Base-by-base conservation (phyloP, 2,888 invertebrate species). In the Ornithoptera alexandrae region DNA sequence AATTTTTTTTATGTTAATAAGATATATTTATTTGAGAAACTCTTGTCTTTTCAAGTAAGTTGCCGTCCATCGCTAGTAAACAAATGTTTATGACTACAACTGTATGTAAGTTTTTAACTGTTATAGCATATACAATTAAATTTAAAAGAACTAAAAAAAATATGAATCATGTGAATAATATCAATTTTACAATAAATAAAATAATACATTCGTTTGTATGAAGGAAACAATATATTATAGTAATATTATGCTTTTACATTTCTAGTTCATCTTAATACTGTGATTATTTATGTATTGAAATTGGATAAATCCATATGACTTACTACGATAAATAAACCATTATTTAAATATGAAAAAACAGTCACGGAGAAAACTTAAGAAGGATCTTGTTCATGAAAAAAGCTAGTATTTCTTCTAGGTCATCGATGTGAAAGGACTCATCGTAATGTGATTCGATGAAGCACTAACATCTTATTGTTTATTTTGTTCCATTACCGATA, bases 391-490 rank as follows among this genome's bases (percentile, higher is more conserved):
- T 42, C 15, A 53, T 66, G 53, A 53, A 53, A 50, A 60, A 60
- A 63, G 64, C 60, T 64, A 60, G 53, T 68, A 64, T 64, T 64
- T 30, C 36, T 53, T 50, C 59, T 66, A 71, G 76, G 80, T 76
- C 76, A 77, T 74, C 72, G 75, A 75, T 78, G 77, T 76, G 76
- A 72, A 74, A 74, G 73, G 76, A 76, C 69, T 73, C 68, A 70
- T 71, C 67, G 74, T 57, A 62, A 64, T 64, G 18, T 18, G 20
- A 53, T 22, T 53, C 68, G 60, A 68, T 68, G 64, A 63, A 59
- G 22, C 59, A 63, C 36, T 68, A 68, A 60, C 68, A 68, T 59
- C 53, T 24, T 53, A 64, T 64, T 64, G 59, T 68, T 68, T 68
- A n/a, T 50, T 22, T 60, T 36, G 39, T 18, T 60, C 17, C 64